Evolutionary conservation across 2,888 invertebrate species (phyloP), one percentile per base, ranked within the genome.

Genomic region (Hydriomena furcata): DNA sequence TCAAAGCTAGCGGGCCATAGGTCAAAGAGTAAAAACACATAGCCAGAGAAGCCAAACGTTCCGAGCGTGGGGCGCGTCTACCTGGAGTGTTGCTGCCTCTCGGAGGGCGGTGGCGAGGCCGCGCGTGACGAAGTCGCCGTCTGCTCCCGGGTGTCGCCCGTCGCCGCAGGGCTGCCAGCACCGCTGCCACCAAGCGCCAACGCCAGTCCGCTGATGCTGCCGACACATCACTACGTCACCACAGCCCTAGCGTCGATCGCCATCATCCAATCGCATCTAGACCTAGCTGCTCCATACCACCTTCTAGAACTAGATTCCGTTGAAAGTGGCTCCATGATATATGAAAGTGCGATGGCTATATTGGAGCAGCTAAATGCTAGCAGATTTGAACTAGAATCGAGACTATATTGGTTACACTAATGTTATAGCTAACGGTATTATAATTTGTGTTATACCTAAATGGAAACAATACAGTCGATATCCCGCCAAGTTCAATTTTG

Each of bases 151-250:
- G 73, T 63, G 60, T 81, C 83, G 45, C 76, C 60, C 61, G 72
- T 65, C 56, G 78, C 56, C 52, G 79, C 73, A 17, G 87, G 87
- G 55, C 86, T 88, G 80, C 84, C 84, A 31, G 81, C 75, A 55
- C 87, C 78, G 81, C 84, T 88, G 71, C 90, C 79, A 62, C 90
- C 91, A 72, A 91, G 85, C 79, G 91, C 91, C 88, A 91, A 67
- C 84, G 91, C 91, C 91, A 91, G 67, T 74, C 91, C 91, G 89
- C 79, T 89, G 87, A 91, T 91, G 83, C 91, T 91, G 91, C 76
- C 83, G 87, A 91, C 85, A 90, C 90, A 89, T 74, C 83, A 86
- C 87, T 81, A 88, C 79, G 84, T 90, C 88, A 91, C 88, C 88
- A 87, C 78, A 82, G 80, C 86, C 86, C 86, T 84, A 83, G 75